Conservation (phyloP, 2,113 vertebrate genomes). For the Cnemophilus loriae region DNA sequence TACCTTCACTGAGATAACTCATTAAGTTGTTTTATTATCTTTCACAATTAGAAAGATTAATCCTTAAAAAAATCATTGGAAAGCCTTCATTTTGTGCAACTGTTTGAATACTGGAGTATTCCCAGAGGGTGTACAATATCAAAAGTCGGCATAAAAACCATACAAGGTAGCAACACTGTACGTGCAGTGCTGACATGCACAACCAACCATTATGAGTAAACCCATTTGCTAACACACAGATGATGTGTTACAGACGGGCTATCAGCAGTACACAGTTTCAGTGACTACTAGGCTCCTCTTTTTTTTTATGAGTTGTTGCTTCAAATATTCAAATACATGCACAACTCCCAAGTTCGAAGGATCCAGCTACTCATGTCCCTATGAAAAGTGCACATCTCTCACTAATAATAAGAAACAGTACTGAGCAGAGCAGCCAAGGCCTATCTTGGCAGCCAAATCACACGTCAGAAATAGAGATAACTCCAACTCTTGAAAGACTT, state of each 20-base stretch:
- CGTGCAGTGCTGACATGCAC: accelerated
- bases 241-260: background rate
- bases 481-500: background rate
- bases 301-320: background rate
- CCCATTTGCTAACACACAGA: background rate
- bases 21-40: background rate
- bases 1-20: background rate
- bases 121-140: accelerated
- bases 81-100: background rate
- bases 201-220: background rate
- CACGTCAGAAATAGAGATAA: background rate
- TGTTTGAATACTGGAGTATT: background rate
- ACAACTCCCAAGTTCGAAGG: background rate
- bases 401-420: background rate
- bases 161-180: accelerated
- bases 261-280: background rate
- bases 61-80: background rate
- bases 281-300: background rate
- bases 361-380: background rate
- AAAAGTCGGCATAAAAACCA: background rate
- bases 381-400: background rate
- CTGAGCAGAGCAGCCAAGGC: background rate
- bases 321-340: background rate
- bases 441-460: background rate
- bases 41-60: background rate